Base-by-base conservation (phyloP, 2,888 invertebrate genomes). In the Hetaerina titia region DNA sequence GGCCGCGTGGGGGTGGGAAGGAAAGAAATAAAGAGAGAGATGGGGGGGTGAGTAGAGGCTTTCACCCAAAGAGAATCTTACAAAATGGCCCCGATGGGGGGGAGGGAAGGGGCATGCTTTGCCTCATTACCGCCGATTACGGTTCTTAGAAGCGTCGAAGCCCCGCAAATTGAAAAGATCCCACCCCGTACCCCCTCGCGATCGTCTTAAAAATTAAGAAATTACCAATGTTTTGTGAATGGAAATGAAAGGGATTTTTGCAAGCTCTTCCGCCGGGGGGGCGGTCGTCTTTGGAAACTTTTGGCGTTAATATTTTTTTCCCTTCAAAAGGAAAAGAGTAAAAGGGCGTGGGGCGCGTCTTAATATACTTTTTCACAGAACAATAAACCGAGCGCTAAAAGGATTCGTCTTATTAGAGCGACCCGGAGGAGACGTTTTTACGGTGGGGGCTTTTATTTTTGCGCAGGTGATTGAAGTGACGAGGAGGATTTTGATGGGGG, bases 141-240 rank as follows among this genome's bases (percentile, higher is more conserved):
- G 81, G 25, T 81, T 81, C 81, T 81, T 31, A 22, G 81, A 81
- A 81, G 81, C 25, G 81, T 81, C 81, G 81, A 81, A 81, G 81
- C 81, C 81, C 81, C 81, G 81, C 81, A 81, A 81, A 81, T 25
- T 81, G 81, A 81, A 81, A 81, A 81, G 81, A 81, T 81, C 25
- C 31, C 60, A 17, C 60, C 60, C 81, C 69, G 5, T 8, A 13
- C 81, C 81, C 4, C 25, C 74, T n/a, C 81, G 81, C n/a, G n/a
- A 81, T 31, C 81, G 31, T 81, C 81, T 81, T 81, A 81, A 81
- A 81, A 81, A 81, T 81, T 81, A 81, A 81, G 81, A 81, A 81
- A 81, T 81, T 81, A 31, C 81, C 81, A 31, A 22, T 81, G 81
- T 81, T 81, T 81, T 81, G 81, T 81, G 81, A 81, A 81, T 81